Base-by-base conservation (phyloP, 2,113 vertebrate genomes). In the Etheostoma spectabile region DNA sequence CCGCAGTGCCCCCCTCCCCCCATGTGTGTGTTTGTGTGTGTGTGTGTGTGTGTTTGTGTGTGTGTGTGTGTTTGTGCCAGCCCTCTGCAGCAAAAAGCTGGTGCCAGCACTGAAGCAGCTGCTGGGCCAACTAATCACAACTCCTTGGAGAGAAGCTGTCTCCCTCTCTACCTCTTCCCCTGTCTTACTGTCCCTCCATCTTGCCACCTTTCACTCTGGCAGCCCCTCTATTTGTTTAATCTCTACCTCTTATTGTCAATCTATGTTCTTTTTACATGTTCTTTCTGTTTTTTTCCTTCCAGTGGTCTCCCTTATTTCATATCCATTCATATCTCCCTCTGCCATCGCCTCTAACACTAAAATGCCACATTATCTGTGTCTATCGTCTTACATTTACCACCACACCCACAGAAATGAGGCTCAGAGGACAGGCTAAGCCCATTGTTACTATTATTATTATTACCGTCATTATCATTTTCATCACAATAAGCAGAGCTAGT, bases 91-190 rank as follows among this genome's bases (percentile, higher is more conserved):
- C 83, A 91, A 76, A 87, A 89, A 79, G 66, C 80, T 48, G 80
- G 88, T 92, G 90, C 92, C 93, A 93, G 84, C 85, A 74, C 77
- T 87, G 85, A 87, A 94, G 88, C 93, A 94, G 92, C 91, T 94
- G 93, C 92, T 90, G 83, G 90, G 91, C 93, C 85, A 91, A 89
- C 91, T 93, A 93, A 93, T 94, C 93, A 91, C 91, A 90, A 82
- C 67, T 89, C 92, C 93, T 91, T 65, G 19, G 93, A 94, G 92
- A 91, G 86, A 90, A 84, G 67, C 77, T 88, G 80, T 86, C 83
- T 88, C 86, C 38, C 79, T 86, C 80, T 80, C 77, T 82, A 79
- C 74, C 89, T 80, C 85, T 75, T 75, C 45, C 42, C 84, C 85
- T 59, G 55, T 79, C 64, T 87, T 33, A 55, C 81, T 78, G 67